Conservation (phyloP, 2,888 invertebrate species). For the Brachyptera putata region DNA sequence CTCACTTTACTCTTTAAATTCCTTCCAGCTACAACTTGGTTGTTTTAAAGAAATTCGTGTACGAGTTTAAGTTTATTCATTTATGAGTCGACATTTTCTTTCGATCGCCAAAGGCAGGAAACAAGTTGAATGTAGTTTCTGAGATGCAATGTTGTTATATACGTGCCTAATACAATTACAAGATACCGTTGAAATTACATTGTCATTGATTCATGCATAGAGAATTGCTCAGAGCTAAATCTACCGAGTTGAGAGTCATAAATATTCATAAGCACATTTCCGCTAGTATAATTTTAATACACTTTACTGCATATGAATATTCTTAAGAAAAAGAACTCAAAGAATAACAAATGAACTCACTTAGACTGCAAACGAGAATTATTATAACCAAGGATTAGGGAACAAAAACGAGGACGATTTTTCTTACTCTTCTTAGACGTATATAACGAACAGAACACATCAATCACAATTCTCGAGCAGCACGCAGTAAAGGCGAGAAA, state of each 20-base stretch:
- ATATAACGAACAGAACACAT: not conserved
- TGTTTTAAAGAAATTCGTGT: no score
- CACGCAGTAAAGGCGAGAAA: no score
- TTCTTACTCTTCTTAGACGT: not conserved
- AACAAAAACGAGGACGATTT: not conserved
- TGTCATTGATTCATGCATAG: constrained; percentile 5
- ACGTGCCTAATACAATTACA: not conserved
- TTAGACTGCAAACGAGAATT: not conserved
- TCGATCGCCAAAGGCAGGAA: no score
- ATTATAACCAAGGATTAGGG: not conserved
- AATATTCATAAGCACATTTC: constrained; percentile 2
- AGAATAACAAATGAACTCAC: not conserved
- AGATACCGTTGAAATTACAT: not conserved
- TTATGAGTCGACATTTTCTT: no score
- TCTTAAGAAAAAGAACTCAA: not conserved
- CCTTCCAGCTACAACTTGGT: no score
- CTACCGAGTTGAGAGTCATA: not conserved
- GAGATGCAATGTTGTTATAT: not conserved
- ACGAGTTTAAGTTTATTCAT: no score
- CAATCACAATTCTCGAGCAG: not conserved
- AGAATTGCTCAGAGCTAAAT: no score
- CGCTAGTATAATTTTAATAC: constrained; percentile 5
- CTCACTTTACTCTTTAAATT: no score
- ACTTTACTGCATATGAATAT: constrained; percentile 3
- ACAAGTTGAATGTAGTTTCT: no score